Evolutionary conservation across 2,888 invertebrate genomes (phyloP), one percentile per base, ranked within the genome.

Genomic region (Rhogogaster chlorosoma): DNA sequence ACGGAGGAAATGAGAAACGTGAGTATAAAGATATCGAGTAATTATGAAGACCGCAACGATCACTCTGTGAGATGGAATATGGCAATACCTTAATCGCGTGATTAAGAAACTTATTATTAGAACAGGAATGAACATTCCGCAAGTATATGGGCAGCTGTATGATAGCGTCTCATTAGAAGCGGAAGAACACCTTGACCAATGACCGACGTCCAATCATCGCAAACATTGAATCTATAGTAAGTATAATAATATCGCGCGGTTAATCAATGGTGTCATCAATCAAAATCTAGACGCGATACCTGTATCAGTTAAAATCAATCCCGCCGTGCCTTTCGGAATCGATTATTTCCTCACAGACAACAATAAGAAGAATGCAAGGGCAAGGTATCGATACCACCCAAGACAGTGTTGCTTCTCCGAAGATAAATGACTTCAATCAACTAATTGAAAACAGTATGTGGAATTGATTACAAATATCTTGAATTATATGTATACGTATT

Each of bases 251-350:
- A 80, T 38, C 80, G 42, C 73, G 18, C 22, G 3, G 80, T 80
- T 32, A 84, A 84, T 84, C 80, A 78, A 45, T 29, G 45, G 22
- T 49, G 64, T 80, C 80, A 84, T 84, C 84, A 78, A 84, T 84
- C 84, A 84, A 80, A 80, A 84, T 73, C 42, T 53, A 57, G 22
- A 84, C 73, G 36, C 80, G 80, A 26, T n/a, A 45, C 53, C n/a
- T 80, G 32, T 36, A 61, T 80, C 38, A 10, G 57, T 61, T 80
- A 15, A 22, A 61, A 61, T 80, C 57, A 57, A 57, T 61, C 57
- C 36, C 61, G 29, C 38, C 26, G 61, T 61, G 80, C 61, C 61
- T 80, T 80, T 80, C 80, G 38, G 57, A 38, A 61, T 57, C 61
- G 61, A 80, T 80, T 80, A 80, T 61, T 38, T 57, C 57, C 22